Evolutionary conservation across 1,140 invertebrate species (phyloP), one percentile per base, ranked within the genome.

Genomic region (Diorhabda elongata): DNA sequence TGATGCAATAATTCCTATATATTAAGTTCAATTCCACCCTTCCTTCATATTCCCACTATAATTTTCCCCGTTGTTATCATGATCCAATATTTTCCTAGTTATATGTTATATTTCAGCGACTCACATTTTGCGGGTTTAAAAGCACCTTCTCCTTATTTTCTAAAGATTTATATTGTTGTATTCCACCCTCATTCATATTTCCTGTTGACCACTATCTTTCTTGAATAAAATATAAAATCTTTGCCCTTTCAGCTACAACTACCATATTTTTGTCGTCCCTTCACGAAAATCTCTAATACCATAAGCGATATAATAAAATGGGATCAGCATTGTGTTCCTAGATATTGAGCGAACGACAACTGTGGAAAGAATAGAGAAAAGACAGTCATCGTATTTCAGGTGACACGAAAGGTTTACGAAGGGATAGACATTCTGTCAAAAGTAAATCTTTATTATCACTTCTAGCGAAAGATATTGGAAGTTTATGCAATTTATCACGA

Each of bases 391-490:
- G 6, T 52, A 52, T 52, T 52, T n/a, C 47, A 52, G 47, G 47
- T 52, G 47, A 6, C 47, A 52, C 6, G 6, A 52, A 52, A n/a
- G 47, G n/a, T 52, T 52, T 52, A n/a, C 47, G 47, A 52, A 52
- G n/a, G 47, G 47, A 52, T 52, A 52, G n/a, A 52, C 6, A 52
- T 6, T n/a, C 47, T 52, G 47, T 52, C 47, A 52, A 8, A n/a
- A 52, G 47, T 52, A 52, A 52, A 52, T 52, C 47, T 52, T 52
- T 52, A 52, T 52, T 52, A 52, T 52, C 47, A 52, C 47, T 52
- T 26, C 26, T 26, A 26, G 26, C 26, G 26, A 26, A 26, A 26
- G 26, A 26, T 26, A 26, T 26, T 26, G 26, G 26, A 26, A 26
- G 26, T 26, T 26, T 26, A 26, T 26, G 26, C 26, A 26, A 26